phyloP scores from a whole-genome alignment of 2,113 vertebrate genomes.

The Petroica traversi region DNA sequence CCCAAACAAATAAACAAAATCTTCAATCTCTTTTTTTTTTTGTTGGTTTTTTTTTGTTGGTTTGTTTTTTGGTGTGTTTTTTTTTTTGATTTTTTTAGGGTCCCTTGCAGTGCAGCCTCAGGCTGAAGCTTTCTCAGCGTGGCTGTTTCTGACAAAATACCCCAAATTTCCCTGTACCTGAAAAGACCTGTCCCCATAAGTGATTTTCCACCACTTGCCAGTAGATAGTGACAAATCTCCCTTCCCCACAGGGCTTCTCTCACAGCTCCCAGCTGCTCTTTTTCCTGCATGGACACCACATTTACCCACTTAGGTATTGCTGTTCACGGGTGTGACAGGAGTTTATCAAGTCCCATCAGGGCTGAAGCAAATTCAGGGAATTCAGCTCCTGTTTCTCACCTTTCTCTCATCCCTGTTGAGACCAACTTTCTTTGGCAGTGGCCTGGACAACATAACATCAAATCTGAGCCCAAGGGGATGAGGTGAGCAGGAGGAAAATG shows the following conservation, averaged over 20 bases:
- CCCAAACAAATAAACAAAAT: background rate
- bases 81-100: background rate
- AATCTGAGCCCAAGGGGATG: background rate
- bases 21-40: background rate
- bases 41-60: no score
- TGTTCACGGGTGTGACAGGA: background rate
- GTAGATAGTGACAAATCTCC: background rate
- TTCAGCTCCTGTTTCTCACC: background rate
- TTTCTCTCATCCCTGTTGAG: background rate
- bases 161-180: background rate
- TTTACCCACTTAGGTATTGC: background rate
- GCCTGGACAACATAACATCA: background rate
- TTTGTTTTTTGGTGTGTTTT: no score
- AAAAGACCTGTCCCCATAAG: background rate
- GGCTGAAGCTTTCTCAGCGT: accelerated
- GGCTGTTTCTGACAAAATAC: background rate
- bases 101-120: background rate
- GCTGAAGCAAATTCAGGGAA: background rate
- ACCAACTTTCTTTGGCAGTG: background rate
- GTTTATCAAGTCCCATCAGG: background rate
- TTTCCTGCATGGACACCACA: background rate
- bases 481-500: background rate
- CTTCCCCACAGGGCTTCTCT: background rate
- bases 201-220: background rate
- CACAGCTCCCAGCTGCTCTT: background rate